Conservation (phyloP, 2,113 vertebrate genomes). For the Delphinapterus leucas region DNA sequence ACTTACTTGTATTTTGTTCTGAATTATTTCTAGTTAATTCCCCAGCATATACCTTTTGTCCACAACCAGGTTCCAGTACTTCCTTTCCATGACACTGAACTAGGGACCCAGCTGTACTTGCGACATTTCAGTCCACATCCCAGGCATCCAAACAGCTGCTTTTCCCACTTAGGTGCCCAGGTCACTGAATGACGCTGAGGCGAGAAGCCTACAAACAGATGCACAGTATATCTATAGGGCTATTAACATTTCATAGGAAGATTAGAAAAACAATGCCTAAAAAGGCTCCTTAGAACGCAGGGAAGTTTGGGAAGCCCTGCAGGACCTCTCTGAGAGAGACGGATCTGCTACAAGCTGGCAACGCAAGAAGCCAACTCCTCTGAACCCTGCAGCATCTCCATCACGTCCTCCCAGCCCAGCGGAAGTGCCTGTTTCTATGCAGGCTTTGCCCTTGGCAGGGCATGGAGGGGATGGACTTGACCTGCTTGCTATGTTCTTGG, state of each 20-base stretch:
- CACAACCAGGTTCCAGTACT: neutral
- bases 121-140: too few relatives aligned
- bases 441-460: neutral
- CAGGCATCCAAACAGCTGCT: neutral
- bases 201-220: neutral
- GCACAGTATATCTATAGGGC: fast-evolving
- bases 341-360: fast-evolving
- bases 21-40: neutral
- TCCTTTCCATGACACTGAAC: neutral
- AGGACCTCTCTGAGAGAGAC: fast-evolving
- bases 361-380: neutral
- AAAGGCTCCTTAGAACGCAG: too few relatives aligned
- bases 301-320: neutral
- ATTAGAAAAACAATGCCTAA: neutral
- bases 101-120: fast-evolving
- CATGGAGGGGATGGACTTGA: neutral
- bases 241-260: fast-evolving
- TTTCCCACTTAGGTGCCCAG: neutral
- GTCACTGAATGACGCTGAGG: fast-evolving
- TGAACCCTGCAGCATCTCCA: fast-evolving
- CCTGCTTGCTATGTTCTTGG: neutral
- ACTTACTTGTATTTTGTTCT: neutral
- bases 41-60: too few relatives aligned
- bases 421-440: fast-evolving
- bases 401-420: fast-evolving